Percentiles rank a stretch among this genome's conserved stretches.
Conservation (phyloP, 2,888 invertebrate species). For the Mechanitis mazaeus region DNA sequence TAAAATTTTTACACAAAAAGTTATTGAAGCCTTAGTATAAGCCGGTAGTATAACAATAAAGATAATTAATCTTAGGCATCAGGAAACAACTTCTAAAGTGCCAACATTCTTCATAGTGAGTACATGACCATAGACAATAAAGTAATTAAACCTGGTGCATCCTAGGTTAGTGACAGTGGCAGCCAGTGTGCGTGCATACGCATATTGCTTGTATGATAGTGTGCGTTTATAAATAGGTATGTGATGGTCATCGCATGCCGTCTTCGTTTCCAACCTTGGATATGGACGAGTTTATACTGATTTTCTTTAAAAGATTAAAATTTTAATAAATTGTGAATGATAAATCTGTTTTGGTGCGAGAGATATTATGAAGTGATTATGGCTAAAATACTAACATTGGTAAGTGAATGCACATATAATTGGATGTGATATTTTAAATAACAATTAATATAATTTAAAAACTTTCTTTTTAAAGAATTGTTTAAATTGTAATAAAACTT, state of each 20-base stretch:
- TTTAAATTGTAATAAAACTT: neutral
- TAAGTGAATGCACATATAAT: conserved; percentile 33
- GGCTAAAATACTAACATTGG: conserved; percentile 56
- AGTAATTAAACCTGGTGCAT: conserved; percentile 34
- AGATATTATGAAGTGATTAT: conserved; percentile 37
- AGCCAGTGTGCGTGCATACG: conserved; percentile 31
- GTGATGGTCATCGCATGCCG: conserved; percentile 50
- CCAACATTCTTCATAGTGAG: conserved; percentile 23
- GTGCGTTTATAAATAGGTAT: conserved; percentile 71
- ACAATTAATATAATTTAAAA: neutral
- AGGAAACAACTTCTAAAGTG: neutral
- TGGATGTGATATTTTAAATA: neutral
- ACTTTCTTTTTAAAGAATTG: neutral
- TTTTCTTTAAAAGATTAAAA: conserved; percentile 30
- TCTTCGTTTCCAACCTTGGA: conserved; percentile 68
- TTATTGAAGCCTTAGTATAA: too few species aligned
- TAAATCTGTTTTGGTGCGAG: conserved; percentile 27
- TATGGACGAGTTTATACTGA: conserved; percentile 51
- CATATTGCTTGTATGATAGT: conserved; percentile 44
- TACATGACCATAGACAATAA: conserved; percentile 29
- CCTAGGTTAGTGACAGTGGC: conserved; percentile 33
- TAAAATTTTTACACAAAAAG: too few species aligned
- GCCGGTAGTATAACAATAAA: neutral
- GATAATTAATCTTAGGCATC: neutral
- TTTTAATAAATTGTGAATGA: conserved; percentile 32